Conservation (phyloP, 2,888 invertebrate species). For the Leuctra nigra region DNA sequence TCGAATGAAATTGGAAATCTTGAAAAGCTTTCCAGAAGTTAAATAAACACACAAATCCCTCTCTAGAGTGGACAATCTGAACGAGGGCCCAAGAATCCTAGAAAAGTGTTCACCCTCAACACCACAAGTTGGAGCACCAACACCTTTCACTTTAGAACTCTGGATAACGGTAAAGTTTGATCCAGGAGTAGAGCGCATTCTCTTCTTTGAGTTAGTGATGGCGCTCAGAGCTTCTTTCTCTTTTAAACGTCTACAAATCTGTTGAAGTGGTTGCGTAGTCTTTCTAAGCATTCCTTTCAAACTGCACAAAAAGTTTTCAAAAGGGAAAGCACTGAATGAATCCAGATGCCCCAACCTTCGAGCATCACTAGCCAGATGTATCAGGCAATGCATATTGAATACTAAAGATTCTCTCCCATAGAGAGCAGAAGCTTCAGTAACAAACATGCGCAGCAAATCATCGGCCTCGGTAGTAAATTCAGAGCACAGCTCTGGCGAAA, state of each 20-base stretch:
- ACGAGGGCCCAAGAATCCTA: neutral
- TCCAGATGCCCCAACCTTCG: conserved; percentile 29
- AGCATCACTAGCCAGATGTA: conserved; percentile 24
- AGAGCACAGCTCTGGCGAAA: neutral
- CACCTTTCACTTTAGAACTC: too few relatives aligned
- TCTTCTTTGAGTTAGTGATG: too few relatives aligned
- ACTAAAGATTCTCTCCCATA: conserved; percentile 5
- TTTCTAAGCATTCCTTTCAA: conserved; percentile 22
- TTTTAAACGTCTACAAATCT: neutral
- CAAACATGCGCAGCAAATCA: neutral
- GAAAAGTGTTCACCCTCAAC: neutral
- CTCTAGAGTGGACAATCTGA: neutral
- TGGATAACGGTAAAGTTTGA: neutral
- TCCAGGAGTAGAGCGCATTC: too few relatives aligned
- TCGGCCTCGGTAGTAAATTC: neutral
- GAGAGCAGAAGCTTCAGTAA: conserved; percentile 6
- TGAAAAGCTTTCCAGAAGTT: neutral
- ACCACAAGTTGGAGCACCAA: neutral
- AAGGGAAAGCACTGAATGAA: conserved; percentile 30
- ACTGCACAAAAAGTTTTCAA: conserved; percentile 31
- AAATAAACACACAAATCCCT: conserved; percentile 1
- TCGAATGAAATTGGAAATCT: neutral
- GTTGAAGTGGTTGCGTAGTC: conserved; percentile 24
- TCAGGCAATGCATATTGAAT: conserved; percentile 1
- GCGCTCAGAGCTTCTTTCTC: neutral